These are phyloP conservation scores for Marronus borbonicus DNA, from an alignment of 2,888 invertebrate genomes.

Conservation along the genomic window DNA sequence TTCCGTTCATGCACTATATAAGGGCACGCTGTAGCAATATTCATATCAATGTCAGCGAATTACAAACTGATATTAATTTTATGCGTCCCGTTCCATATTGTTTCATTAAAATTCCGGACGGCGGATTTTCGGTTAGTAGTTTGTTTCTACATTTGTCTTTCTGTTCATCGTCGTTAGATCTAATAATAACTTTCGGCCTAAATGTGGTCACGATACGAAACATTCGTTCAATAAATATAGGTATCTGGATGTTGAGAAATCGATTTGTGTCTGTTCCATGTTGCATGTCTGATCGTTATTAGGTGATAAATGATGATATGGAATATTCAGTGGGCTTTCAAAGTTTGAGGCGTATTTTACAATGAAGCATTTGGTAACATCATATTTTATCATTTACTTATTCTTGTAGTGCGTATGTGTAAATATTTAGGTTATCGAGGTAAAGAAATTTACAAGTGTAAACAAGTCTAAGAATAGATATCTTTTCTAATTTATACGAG, in stretches of 20 bases:
- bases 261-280: neutral
- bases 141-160: neutral
- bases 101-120: conserved; percentile 6
- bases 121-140: neutral
- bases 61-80: neutral
- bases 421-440: conserved; percentile 9
- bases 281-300: too few species aligned
- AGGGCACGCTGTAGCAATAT: too few species aligned
- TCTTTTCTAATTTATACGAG: too few species aligned
- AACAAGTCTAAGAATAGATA: conserved; percentile 11
- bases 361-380: too few species aligned
- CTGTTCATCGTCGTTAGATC: neutral
- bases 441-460: neutral
- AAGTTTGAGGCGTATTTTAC: too few species aligned
- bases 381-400: neutral
- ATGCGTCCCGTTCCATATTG: neutral
- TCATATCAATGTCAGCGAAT: neutral
- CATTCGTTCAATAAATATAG: neutral
- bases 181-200: conserved; percentile 2
- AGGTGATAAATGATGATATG: too few species aligned
- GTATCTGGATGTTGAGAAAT: neutral
- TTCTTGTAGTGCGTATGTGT: neutral
- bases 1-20: too few species aligned
- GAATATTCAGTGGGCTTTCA: too few species aligned
- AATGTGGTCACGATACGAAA: neutral